These are phyloP conservation scores for Megalops cyprinoides DNA, from an alignment of 2,797 vertebrate genomes.

Conservation along the genomic window DNA sequence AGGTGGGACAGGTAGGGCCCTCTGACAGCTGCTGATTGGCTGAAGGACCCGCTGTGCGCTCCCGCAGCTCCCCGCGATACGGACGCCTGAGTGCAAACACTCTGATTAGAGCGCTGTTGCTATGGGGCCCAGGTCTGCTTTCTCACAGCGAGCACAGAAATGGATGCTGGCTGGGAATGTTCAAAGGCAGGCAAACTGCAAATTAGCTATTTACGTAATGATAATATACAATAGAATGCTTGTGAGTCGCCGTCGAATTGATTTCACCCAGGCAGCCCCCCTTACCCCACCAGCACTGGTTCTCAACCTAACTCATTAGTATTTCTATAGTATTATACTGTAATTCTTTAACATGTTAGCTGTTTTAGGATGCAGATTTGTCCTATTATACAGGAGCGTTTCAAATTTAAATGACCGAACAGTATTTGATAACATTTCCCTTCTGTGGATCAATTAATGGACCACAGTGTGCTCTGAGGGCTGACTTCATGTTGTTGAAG, in stretches of 20 bases:
- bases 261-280: not conserved
- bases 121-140: constrained; percentile 46
- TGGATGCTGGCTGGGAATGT: constrained; percentile 42
- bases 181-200: not conserved
- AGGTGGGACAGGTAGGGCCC: constrained; percentile 65
- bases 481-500: not conserved
- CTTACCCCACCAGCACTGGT: not conserved
- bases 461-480: too few species aligned
- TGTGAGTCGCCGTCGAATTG: not conserved
- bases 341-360: not conserved
- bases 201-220: not conserved
- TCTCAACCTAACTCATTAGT: not conserved
- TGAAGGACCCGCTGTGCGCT: constrained; percentile 24
- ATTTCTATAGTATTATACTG: not conserved
- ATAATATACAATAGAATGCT: not conserved
- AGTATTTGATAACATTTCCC: not conserved
- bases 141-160: constrained; percentile 60
- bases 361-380: too few species aligned
- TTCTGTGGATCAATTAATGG: too few species aligned
- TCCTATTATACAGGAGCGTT: not conserved
- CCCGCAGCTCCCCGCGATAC: constrained; percentile 49
- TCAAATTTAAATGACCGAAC: not conserved
- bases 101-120: constrained; percentile 45
- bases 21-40: constrained; percentile 49
- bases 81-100: constrained; percentile 47